These are phyloP conservation scores for Aptenodytes forsteri DNA, from an alignment of 2,113 vertebrate genomes.

Conservation along the genomic window DNA sequence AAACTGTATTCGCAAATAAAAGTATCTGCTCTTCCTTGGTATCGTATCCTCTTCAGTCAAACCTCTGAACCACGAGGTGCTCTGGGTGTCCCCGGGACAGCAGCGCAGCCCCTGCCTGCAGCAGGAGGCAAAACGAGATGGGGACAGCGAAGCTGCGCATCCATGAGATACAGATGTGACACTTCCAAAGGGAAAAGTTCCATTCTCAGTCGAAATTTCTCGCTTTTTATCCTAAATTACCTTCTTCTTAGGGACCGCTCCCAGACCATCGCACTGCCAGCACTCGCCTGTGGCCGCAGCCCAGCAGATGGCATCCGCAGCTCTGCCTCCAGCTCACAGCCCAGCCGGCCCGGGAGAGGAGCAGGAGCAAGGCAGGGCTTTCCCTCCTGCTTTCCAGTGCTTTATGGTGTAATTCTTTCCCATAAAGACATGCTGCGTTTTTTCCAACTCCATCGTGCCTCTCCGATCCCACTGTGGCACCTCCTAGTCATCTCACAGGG, in stretches of 20 bases:
- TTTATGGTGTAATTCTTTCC: background rate
- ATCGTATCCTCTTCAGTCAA: too few species aligned
- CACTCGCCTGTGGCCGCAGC: background rate
- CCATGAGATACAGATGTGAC: background rate
- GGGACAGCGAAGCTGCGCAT: background rate
- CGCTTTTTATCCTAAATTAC: background rate
- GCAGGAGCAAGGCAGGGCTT: background rate
- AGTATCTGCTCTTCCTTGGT: background rate
- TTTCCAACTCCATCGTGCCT: background rate
- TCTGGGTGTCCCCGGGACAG: background rate
- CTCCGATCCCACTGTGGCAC: background rate
- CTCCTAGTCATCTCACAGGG: background rate
- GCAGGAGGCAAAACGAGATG: background rate
- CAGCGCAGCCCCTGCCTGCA: background rate
- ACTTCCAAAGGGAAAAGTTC: background rate
- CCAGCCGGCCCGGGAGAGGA: background rate
- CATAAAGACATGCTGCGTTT: too few species aligned
- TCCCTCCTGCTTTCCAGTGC: fast-evolving
- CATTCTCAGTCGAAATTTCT: background rate
- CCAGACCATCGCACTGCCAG: background rate
- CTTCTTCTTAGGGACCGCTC: too few species aligned
- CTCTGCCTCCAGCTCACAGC: background rate
- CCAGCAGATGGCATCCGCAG: background rate
- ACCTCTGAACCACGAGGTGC: background rate
- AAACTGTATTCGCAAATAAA: background rate